These are phyloP conservation scores for Neopipo cinnamomea DNA, from an alignment of 2,113 vertebrate species.

Conservation along the genomic window DNA sequence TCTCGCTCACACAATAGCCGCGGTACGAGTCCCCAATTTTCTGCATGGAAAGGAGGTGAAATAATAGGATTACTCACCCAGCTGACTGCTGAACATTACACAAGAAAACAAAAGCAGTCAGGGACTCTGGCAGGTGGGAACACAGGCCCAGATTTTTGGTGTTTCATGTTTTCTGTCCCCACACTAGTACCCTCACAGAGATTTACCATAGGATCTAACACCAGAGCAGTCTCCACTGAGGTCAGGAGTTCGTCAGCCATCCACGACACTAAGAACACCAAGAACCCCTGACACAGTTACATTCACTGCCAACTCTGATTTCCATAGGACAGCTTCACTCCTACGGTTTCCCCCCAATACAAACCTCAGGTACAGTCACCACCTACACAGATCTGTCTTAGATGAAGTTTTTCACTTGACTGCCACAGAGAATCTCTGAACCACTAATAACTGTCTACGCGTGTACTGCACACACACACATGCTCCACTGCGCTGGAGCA, in stretches of 20 bases:
- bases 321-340: not conserved
- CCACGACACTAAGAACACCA: not conserved
- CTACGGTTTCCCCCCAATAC: not conserved
- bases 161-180: accelerated
- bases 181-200: not conserved
- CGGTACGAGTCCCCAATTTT: constrained; percentile 87
- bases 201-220: not conserved
- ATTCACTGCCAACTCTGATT: not conserved
- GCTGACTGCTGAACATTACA: not conserved
- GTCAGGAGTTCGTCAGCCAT: not conserved
- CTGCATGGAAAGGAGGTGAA: constrained; percentile 70
- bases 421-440: not conserved
- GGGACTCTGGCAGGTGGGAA: not conserved
- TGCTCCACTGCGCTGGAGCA: not conserved
- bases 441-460: not conserved
- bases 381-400: not conserved
- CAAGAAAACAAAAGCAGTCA: constrained; percentile 14
- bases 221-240: not conserved
- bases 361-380: not conserved
- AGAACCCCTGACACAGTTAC: not conserved
- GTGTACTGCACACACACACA: not conserved
- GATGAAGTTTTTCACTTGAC: not conserved
- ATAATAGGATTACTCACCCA: constrained; percentile 60
- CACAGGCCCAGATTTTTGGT: not conserved
- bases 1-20: constrained; percentile 82